Conservation (phyloP, 2,797 vertebrate genomes). For the Lates japonicus region DNA sequence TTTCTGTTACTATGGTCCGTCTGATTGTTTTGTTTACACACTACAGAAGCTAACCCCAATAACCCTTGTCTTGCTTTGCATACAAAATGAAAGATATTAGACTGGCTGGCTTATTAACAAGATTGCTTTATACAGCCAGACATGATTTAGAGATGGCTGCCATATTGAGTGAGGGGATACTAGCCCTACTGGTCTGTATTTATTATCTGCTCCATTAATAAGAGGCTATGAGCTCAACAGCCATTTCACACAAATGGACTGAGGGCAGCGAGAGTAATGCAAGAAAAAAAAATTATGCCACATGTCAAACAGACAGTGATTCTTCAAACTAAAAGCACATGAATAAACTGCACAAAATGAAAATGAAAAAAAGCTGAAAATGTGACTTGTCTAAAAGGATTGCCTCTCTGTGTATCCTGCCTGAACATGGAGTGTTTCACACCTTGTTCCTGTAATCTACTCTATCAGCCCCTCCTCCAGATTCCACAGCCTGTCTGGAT, state of each 20-base stretch:
- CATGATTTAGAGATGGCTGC: conserved; percentile 82
- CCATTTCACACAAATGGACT: conserved; percentile 79
- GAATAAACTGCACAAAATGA: conserved; percentile 56
- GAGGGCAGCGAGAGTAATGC: conserved; percentile 63
- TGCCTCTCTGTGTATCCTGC: conserved; percentile 44
- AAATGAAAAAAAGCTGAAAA: conserved; percentile 34
- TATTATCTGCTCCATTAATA: conserved; percentile 84
- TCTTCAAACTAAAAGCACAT: conserved; percentile 63
- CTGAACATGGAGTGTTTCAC: conserved; percentile 66
- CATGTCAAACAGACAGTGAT: conserved; percentile 72
- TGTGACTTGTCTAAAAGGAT: conserved; percentile 42
- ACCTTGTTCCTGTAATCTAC: conserved; percentile 68
- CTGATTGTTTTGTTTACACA: conserved; percentile 67
- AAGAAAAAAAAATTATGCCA: conserved; percentile 55
- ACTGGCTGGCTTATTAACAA: conserved; percentile 77
- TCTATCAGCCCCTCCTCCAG: conserved; percentile 61
- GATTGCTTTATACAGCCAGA: conserved; percentile 80
- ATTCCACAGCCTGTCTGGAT: conserved; percentile 69
- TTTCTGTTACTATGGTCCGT: conserved; percentile 46
- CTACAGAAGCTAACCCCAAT: conserved; percentile 54
- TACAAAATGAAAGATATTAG: conserved; percentile 78
- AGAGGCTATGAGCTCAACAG: conserved; percentile 79
- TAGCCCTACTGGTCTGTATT: conserved; percentile 78
- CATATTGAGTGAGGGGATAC: conserved; percentile 83
- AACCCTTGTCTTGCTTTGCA: conserved; percentile 75